Conservation (phyloP, 2,113 vertebrate genomes). For the Nothocercus nigrocapillus region DNA sequence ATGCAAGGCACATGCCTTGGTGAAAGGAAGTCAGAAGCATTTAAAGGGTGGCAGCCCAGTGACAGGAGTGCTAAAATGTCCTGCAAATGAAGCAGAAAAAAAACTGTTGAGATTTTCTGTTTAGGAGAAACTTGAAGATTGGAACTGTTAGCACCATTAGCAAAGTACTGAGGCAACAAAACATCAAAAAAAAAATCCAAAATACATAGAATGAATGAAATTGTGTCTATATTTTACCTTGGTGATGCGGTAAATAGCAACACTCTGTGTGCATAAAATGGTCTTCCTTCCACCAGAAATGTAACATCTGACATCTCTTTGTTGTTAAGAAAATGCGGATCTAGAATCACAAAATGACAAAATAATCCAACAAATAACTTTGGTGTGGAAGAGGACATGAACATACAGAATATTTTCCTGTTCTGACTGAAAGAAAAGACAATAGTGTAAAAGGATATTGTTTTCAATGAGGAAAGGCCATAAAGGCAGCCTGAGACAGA, state of each 20-base stretch:
- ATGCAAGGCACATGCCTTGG: not conserved
- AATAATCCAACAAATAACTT: not conserved
- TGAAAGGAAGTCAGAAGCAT: not conserved
- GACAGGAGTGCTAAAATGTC: not conserved
- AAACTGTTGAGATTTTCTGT: not conserved
- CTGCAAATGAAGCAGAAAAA: not conserved
- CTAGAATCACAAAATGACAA: slow-evolving; percentile 75
- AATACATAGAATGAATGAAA: not conserved
- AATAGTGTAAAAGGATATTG: not conserved
- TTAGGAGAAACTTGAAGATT: not conserved
- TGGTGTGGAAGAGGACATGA: not conserved
- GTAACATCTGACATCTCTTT: slow-evolving; percentile 99
- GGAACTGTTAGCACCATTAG: not conserved
- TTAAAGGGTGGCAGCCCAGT: not conserved
- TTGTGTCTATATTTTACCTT: slow-evolving; percentile 77
- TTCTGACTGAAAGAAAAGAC: not conserved
- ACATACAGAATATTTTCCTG: not conserved
- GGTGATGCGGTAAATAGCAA: slow-evolving; percentile 94
- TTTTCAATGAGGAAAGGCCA: not conserved
- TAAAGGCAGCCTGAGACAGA: not conserved
- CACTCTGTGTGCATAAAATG: slow-evolving; percentile 96
- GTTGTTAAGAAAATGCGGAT: slow-evolving; percentile 98
- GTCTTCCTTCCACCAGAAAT: slow-evolving; percentile 96
- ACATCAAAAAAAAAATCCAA: not conserved
- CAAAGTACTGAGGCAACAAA: not conserved